Percentiles rank a stretch among this genome's conserved stretches.
Evolutionary conservation across 1,140 invertebrate genomes (phyloP).

Genomic region (Temnothorax nylanderi): DNA sequence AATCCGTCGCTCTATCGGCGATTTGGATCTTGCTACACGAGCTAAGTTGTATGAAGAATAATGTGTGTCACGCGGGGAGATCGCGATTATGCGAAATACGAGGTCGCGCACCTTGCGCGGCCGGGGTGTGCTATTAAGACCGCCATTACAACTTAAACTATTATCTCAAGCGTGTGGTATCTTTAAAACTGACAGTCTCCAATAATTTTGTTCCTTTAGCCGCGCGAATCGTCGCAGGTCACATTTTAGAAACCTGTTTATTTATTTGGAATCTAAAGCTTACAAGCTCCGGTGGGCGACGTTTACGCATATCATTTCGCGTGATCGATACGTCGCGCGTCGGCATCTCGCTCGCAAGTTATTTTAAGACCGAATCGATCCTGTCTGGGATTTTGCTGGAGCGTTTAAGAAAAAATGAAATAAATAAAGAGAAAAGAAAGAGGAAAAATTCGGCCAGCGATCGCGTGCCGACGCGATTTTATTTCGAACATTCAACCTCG

Average conservation of each 20-base stretch:
- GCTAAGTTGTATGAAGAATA: slow-evolving; percentile 38
- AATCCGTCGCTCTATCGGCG: slow-evolving; percentile 7
- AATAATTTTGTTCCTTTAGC: background rate
- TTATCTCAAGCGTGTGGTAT: background rate
- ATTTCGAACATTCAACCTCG: background rate
- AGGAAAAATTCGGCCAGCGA: background rate
- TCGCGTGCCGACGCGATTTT: background rate
- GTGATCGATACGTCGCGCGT: slow-evolving; percentile 33
- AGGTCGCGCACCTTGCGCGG: slow-evolving; percentile 32
- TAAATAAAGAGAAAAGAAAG: background rate
- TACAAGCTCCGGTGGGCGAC: background rate
- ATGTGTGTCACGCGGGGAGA: slow-evolving; percentile 31
- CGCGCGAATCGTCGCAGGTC: background rate
- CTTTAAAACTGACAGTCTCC: background rate
- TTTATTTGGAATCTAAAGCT: background rate
- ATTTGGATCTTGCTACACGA: slow-evolving; percentile 30
- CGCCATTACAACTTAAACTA: background rate
- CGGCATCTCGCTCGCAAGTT: slow-evolving; percentile 17
- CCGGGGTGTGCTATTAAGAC: background rate
- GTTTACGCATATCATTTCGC: slow-evolving; percentile 43
- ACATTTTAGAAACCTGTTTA: background rate
- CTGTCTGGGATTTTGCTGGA: slow-evolving; percentile 2
- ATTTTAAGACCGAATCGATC: slow-evolving; percentile 53
- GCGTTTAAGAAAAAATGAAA: background rate
- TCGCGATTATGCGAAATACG: slow-evolving; percentile 50